Evolutionary conservation across 2,888 invertebrate species (phyloP).

Genomic region (Pardosa pseudoannulata): DNA sequence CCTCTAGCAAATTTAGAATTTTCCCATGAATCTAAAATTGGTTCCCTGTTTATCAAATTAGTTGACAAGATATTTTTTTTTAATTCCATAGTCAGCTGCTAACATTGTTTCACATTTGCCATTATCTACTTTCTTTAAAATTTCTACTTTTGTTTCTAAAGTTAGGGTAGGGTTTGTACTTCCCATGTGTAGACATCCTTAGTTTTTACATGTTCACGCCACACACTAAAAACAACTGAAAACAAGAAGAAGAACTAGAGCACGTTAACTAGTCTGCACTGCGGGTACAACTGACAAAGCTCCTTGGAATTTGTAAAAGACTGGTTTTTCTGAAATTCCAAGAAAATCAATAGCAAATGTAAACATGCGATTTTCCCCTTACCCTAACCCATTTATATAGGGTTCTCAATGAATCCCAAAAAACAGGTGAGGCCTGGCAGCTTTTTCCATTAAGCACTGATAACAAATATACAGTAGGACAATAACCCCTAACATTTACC

Average conservation of each 20-base stretch:
- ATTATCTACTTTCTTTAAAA: not conserved
- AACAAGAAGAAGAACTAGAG: constrained; percentile 10
- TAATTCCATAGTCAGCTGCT: not conserved
- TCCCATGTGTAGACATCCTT: not conserved
- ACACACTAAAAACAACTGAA: too few relatives aligned
- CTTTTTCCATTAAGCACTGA: too few relatives aligned
- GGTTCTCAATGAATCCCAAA: too few relatives aligned
- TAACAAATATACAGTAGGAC: too few relatives aligned
- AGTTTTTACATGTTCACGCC: not conserved
- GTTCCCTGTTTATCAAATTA: not conserved
- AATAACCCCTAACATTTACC: too few relatives aligned
- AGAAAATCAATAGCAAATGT: not conserved
- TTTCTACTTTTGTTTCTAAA: not conserved
- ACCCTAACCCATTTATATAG: too few relatives aligned
- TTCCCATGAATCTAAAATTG: not conserved
- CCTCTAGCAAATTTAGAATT: too few relatives aligned
- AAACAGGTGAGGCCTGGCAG: too few relatives aligned
- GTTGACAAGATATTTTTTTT: not conserved
- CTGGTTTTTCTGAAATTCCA: not conserved
- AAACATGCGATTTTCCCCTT: too few relatives aligned
- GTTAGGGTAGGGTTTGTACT: constrained; percentile 9
- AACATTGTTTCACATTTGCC: not conserved
- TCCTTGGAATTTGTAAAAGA: not conserved
- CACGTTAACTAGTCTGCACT: not conserved
- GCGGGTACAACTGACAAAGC: not conserved